These are phyloP conservation scores for Champsocephalus gunnari DNA, from an alignment of 2,797 vertebrate genomes.

Conservation along the genomic window DNA sequence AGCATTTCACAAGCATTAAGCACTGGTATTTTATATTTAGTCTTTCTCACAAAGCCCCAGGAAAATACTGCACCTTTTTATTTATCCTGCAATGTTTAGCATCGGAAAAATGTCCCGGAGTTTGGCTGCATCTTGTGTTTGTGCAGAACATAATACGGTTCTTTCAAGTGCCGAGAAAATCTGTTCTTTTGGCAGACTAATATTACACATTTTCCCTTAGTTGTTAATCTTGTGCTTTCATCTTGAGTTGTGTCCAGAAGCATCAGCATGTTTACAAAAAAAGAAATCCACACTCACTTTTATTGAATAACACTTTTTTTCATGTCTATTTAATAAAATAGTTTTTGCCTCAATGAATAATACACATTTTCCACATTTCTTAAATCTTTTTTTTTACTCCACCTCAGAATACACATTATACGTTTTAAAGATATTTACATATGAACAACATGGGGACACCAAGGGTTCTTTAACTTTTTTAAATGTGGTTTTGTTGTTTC, in stretches of 20 bases:
- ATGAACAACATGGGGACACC: constrained; percentile 79
- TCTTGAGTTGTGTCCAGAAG: constrained; percentile 14
- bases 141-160: not conserved
- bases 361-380: constrained; percentile 86
- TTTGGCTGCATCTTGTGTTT: not conserved
- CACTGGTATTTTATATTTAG: constrained; percentile 30
- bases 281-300: constrained; percentile 73
- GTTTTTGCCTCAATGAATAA: constrained; percentile 88
- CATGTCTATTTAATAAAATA: constrained; percentile 98
- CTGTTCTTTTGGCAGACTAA: constrained; percentile 16
- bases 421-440: constrained; percentile 83
- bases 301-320: constrained; percentile 89
- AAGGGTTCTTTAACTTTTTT: constrained; percentile 59
- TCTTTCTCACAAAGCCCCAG: constrained; percentile 8
- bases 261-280: constrained; percentile 27
- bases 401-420: constrained; percentile 86
- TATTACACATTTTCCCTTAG: constrained; percentile 33
- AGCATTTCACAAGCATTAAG: constrained; percentile 59
- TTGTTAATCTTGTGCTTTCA: constrained; percentile 30
- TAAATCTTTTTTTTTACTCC: constrained; percentile 71
- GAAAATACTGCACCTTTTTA: constrained; percentile 17
- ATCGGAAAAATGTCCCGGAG: constrained; percentile 1
- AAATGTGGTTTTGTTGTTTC: constrained; percentile 52
- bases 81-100: constrained; percentile 22
- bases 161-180: constrained; percentile 22